Percentiles rank a stretch among this genome's conserved stretches.
Evolutionary conservation across 2,797 vertebrate species (phyloP).

Genomic region (Lateolabrax maculatus): DNA sequence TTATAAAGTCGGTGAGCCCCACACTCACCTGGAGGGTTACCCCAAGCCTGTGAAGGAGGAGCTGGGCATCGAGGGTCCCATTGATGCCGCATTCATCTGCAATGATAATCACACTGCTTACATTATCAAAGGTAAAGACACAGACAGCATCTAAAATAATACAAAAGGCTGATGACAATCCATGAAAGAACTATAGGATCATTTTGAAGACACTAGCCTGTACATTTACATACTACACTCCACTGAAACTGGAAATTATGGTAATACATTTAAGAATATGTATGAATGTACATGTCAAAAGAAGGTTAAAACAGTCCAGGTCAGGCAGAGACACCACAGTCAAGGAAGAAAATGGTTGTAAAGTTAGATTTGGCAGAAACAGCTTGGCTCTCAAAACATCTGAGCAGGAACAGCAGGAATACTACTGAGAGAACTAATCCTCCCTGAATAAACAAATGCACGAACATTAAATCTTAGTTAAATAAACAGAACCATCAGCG

Average conservation of each 20-base stretch:
- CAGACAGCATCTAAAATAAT: neutral
- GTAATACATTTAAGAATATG: neutral
- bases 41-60: conserved; percentile 85
- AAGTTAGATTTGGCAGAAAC: too few relatives aligned
- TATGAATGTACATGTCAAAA: neutral
- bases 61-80: conserved; percentile 79
- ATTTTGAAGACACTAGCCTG: neutral
- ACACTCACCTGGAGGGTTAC: conserved; percentile 82
- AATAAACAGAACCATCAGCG: too few relatives aligned
- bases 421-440: too few relatives aligned
- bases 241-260: neutral
- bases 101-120: conserved; percentile 73
- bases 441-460: too few relatives aligned
- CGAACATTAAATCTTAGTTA: too few relatives aligned
- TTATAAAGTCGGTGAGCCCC: conserved; percentile 82
- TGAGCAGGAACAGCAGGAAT: too few relatives aligned
- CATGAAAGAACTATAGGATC: neutral
- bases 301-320: neutral
- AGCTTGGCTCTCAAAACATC: too few relatives aligned
- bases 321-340: too few relatives aligned
- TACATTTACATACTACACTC: too few relatives aligned
- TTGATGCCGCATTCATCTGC: conserved; percentile 89
- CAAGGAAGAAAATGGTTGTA: too few relatives aligned
- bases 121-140: conserved; percentile 84
- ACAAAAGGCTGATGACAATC: neutral